phyloP scores from a whole-genome alignment of 1,140 invertebrate species.

The Oreohelix idahoensis region DNA sequence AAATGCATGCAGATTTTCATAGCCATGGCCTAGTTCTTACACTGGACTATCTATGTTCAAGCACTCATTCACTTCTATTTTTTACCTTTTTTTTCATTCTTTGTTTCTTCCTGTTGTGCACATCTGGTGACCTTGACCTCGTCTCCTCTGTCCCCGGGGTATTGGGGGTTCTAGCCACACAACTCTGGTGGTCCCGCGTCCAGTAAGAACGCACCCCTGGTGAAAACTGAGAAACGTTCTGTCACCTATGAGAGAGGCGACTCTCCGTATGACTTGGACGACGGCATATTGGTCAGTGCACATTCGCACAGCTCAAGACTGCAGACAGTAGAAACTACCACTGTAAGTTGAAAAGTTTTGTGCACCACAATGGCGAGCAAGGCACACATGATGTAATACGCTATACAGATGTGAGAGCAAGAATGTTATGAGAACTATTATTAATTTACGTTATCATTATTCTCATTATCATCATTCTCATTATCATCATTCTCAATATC shows the following conservation, averaged over 20 bases:
- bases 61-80: neutral
- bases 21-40: neutral
- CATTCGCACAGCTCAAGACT: slow-evolving; percentile 61
- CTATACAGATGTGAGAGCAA: too few relatives aligned
- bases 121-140: neutral
- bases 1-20: too few relatives aligned
- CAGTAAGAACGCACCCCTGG: slow-evolving; percentile 81
- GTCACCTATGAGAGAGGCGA: slow-evolving; percentile 73
- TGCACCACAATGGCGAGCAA: neutral
- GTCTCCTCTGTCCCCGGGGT: neutral
- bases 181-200: slow-evolving; percentile 72
- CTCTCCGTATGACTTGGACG: slow-evolving; percentile 47
- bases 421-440: too few relatives aligned
- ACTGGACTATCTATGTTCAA: neutral
- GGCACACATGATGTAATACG: neutral
- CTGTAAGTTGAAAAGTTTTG: slow-evolving; percentile 54
- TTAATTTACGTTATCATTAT: too few relatives aligned
- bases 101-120: slow-evolving; percentile 6
- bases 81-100: neutral
- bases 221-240: slow-evolving; percentile 82
- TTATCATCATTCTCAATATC: too few relatives aligned
- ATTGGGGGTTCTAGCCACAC: slow-evolving; percentile 68
- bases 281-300: slow-evolving; percentile 60
- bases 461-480: too few relatives aligned
- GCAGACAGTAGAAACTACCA: slow-evolving; percentile 66